Base-by-base conservation (phyloP, 2,888 invertebrate genomes). In the Eumerus sabulonum region DNA sequence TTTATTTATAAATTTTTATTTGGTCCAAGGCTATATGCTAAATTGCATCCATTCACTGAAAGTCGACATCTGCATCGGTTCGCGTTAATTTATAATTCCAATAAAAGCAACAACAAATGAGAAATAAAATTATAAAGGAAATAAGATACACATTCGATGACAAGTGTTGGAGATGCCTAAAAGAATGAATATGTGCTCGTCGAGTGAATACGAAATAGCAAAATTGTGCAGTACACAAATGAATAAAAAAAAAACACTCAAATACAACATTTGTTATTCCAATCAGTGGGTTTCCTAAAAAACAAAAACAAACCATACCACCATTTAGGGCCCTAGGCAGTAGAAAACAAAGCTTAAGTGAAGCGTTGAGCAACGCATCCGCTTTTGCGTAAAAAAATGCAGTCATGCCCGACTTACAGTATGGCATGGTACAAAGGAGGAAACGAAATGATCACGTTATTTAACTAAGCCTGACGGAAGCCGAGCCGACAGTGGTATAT, bases 331-430 rank as follows among this genome's bases (percentile, higher is more conserved):
- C 40, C 13, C 42, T 35, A 35, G 48, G 56, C 9, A 16, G 19
- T 18, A 38, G 16, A 54, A 66, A 53, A 59, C 14, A 57, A 47
- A 63, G 50, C 50, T 53, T 59, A 59, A 74, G 64, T 74, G 38
- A 64, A 79, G 64, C 74, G 79, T 79, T 79, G 68, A 74, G 68
- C 19, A 79, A 74, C 63, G 68, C 68, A 79, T 79, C 74, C 79
- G 79, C 74, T 74, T 74, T 79, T 73, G 63, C 63, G 68, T 68
- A 74, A 64, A 74, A 64, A 64, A 60, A 63, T 40, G 47, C 59
- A 70, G 64, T 74, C 74, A 74, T 70, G 79, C 79, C 59, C 74
- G 79, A 70, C 57, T 64, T 68, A 47, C 27, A 47, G 60, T 40
- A 18, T 50, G 44, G 60, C 59, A 76, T 71, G 59, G 35, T 13